Percentiles rank a stretch among this genome's conserved stretches.
Conservation (phyloP, 37 sponge, comb jelly and placozoan species). For the Axinella damicornis region DNA sequence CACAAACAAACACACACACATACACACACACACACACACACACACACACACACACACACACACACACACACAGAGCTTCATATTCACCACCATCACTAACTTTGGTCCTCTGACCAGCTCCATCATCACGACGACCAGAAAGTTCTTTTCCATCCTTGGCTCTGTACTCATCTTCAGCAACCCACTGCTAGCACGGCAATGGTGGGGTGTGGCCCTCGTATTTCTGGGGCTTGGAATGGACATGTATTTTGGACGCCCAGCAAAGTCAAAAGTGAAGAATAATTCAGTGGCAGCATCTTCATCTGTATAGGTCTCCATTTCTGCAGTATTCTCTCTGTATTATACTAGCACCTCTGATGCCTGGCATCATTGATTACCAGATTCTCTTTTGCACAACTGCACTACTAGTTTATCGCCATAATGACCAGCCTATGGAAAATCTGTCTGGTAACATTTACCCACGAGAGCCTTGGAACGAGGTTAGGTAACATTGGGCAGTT, state of each 20-base stretch:
- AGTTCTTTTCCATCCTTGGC: slow-evolving; percentile 97
- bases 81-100: slow-evolving; percentile 85
- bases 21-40: slow-evolving; percentile 30
- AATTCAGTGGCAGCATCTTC: no score
- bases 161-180: slow-evolving; percentile 93
- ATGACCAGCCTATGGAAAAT: no score
- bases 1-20: slow-evolving; percentile 26
- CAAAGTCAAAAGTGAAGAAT: background rate
- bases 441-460: no score
- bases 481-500: no score
- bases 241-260: slow-evolving; percentile 72
- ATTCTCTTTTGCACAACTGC: no score
- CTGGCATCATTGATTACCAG: no score
- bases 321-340: no score
- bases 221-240: slow-evolving; percentile 91
- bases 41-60: slow-evolving; percentile 15
- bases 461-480: no score
- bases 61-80: slow-evolving; percentile 84
- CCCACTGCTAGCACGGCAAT: slow-evolving; percentile 80
- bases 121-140: slow-evolving; percentile 96
- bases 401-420: no score
- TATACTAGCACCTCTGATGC: no score
- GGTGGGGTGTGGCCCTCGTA: slow-evolving; percentile 92
- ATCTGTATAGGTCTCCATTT: no score
- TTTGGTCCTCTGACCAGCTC: slow-evolving; percentile 96